Percentiles rank a stretch among this genome's conserved stretches.
These are phyloP conservation scores for Pteruthius melanotis DNA, from an alignment of 2,113 vertebrate species.

Conservation along the genomic window DNA sequence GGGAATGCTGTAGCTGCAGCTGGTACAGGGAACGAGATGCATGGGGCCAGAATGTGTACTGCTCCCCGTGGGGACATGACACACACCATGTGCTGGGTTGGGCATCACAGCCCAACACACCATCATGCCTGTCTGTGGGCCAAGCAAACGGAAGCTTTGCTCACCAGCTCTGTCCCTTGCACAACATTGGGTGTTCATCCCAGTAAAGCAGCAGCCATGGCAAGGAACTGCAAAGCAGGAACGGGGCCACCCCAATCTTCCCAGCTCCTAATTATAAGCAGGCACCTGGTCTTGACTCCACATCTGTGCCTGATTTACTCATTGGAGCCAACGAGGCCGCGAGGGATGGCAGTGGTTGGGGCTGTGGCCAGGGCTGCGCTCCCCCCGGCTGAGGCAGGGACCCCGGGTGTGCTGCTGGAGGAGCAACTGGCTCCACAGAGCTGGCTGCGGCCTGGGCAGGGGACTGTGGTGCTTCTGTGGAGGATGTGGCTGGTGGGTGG, in stretches of 20 bases:
- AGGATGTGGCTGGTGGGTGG: not conserved
- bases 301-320: conserved; percentile 43
- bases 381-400: fast-evolving
- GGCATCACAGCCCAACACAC: not conserved
- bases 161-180: not conserved
- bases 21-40: not conserved
- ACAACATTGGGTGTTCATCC: fast-evolving
- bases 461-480: not conserved
- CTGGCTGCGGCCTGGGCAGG: not conserved
- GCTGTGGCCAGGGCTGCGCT: not conserved
- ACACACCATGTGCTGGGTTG: not conserved
- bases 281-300: not conserved
- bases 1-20: not conserved
- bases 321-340: not conserved
- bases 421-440: not conserved
- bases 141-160: not conserved
- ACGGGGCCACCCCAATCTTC: not conserved
- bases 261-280: conserved; percentile 21
- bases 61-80: fast-evolving
- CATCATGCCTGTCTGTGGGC: too few species aligned
- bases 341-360: not conserved
- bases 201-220: fast-evolving
- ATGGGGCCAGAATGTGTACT: fast-evolving
- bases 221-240: not conserved
- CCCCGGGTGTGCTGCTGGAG: fast-evolving